Evolutionary conservation across 1,140 invertebrate genomes (phyloP), one percentile per base, ranked within the genome.

Genomic region (Aphelenchoides besseyi): DNA sequence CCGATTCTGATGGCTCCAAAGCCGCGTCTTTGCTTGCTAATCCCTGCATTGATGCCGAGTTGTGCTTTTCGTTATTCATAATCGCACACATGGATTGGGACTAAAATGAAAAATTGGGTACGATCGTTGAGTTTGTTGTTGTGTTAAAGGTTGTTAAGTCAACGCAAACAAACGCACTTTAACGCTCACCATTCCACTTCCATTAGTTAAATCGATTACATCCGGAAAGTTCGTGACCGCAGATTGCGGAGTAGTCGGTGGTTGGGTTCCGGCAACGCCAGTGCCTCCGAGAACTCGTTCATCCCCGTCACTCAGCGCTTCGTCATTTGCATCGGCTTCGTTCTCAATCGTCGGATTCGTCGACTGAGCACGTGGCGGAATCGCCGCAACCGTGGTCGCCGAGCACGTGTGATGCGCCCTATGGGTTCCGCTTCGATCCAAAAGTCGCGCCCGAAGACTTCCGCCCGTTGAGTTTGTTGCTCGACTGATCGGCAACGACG

Each of bases 41-140:
- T 41, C 77, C 82, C 74, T 84, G 80, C 30, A 82, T 63, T 0
- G 81, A 82, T 16, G 82, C 63, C 8, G 82, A 84, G 32, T 79
- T 82, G 12, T 77, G 66, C 32, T 79, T 74, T 66, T 83, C 82
- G 3, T 28, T 33, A 61, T 23, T 29, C 26, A 70, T 36, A 54
- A 81, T 79, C 0, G 71, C 41, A 37, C 69, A 71, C 69, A 80
- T 77, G 5, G 74, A 79, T 35, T 76, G 73, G 12, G 78, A 77
- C 80, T 73, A 59, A 59, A 77, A 29, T 53, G 32, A 36, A n/a
- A 12, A 29, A 36, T 2, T 18, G 3, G 48, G 12, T 66, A 8
- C 30, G n/a, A 63, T 66, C 23, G 29, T 59, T 59, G 2, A 41
- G 37, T 41, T 41, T 41, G 37, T 8, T n/a, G n/a, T 41, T 41